Conservation (phyloP, 2,888 invertebrate genomes). For the Himalopsyche japonica region DNA sequence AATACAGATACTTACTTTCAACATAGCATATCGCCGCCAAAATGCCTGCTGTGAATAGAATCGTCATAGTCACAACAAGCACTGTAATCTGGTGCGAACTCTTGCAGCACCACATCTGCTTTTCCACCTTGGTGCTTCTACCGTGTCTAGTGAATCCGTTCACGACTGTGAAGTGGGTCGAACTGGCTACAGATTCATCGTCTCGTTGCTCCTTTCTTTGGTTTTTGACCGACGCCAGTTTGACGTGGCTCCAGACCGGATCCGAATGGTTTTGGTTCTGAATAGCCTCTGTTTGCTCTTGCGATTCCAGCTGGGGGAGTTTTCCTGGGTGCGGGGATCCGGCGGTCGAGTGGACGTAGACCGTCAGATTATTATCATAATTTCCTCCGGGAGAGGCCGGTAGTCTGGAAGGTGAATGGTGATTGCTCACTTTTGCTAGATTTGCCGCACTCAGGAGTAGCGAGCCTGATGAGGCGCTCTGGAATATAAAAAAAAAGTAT, state of each 20-base stretch:
- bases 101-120: slow-evolving; percentile 71
- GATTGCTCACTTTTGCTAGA: slow-evolving; percentile 62
- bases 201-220: slow-evolving; percentile 51
- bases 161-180: slow-evolving; percentile 85
- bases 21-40: slow-evolving; percentile 80
- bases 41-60: slow-evolving; percentile 78
- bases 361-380: slow-evolving; percentile 51
- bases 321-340: background rate
- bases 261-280: slow-evolving; percentile 46
- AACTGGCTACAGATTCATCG: slow-evolving; percentile 77
- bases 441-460: slow-evolving; percentile 79
- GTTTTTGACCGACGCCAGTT: slow-evolving; percentile 42
- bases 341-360: slow-evolving; percentile 44
- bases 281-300: slow-evolving; percentile 42
- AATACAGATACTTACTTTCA: slow-evolving; percentile 70
- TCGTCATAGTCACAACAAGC: slow-evolving; percentile 80
- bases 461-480: slow-evolving; percentile 84
- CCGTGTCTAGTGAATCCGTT: slow-evolving; percentile 71
- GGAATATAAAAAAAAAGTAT: slow-evolving; percentile 46
- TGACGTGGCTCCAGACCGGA: slow-evolving; percentile 57
- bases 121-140: slow-evolving; percentile 64
- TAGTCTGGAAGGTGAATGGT: slow-evolving; percentile 46
- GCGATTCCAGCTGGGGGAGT: background rate
- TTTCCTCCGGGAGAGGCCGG: slow-evolving; percentile 48
- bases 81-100: slow-evolving; percentile 80